A percentile compares a stretch with the other conserved stretches of the same genome.
Conservation (phyloP, 2,797 vertebrate genomes). For the Amblyopsis hoosieri region DNA sequence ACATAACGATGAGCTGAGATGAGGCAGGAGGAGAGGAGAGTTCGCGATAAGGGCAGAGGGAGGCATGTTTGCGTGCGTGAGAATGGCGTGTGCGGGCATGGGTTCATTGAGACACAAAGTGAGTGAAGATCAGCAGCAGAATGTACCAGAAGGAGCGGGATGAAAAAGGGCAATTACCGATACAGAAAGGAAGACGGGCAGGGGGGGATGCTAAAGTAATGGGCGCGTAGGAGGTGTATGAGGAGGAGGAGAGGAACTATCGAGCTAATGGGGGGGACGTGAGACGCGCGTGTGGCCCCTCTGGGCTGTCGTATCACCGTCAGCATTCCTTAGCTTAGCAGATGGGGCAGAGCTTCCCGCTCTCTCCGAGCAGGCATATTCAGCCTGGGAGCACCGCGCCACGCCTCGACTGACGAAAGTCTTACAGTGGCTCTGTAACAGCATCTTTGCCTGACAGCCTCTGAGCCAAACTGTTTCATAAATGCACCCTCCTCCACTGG, state of each 20-base stretch:
- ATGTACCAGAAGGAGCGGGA: background rate
- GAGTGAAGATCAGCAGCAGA: background rate
- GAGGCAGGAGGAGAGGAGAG: conserved; percentile 12
- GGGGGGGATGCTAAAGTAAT: background rate
- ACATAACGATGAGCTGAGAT: background rate
- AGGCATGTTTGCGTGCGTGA: background rate
- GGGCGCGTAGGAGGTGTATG: conserved; percentile 5
- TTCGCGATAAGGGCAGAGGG: background rate
- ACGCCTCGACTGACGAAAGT: conserved; percentile 75
- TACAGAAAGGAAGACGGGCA: conserved; percentile 15
- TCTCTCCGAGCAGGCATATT: conserved; percentile 63
- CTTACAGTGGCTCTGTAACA: conserved; percentile 74
- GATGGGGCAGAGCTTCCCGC: conserved; percentile 69
- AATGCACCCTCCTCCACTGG: conserved; percentile 18
- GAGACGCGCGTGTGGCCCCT: conserved; percentile 37
- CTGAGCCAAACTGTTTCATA: conserved; percentile 59
- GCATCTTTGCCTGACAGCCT: conserved; percentile 53
- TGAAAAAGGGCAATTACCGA: conserved; percentile 13
- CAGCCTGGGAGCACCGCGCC: conserved; percentile 60
- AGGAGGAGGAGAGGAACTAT: conserved; percentile 24
- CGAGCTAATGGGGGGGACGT: conserved; percentile 31
- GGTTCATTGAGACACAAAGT: background rate
- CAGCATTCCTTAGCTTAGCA: conserved; percentile 56
- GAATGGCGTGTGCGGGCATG: background rate
- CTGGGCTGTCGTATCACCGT: conserved; percentile 61